These are phyloP conservation scores for Diplogasteroides magnus DNA, from an alignment of 1,140 invertebrate genomes.

Conservation along the genomic window DNA sequence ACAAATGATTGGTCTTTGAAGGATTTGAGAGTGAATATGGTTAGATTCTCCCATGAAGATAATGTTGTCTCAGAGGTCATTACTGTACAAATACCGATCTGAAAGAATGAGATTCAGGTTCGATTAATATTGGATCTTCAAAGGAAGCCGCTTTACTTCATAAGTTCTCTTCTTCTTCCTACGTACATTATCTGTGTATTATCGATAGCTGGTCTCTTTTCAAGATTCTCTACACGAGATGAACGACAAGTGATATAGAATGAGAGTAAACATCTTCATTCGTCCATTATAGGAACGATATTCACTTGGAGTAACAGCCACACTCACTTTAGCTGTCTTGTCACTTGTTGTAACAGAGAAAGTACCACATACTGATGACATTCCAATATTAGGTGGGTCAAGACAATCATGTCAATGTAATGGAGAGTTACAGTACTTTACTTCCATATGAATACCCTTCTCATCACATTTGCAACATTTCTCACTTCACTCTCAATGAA, in stretches of 20 bases:
- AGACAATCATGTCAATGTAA: not conserved
- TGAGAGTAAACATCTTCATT: not conserved
- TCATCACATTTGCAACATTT: constrained; percentile 34
- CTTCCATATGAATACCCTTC: constrained; percentile 36
- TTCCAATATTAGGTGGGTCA: constrained; percentile 32
- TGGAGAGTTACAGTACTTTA: constrained; percentile 30
- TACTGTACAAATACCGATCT: not conserved
- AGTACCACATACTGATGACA: constrained; percentile 34
- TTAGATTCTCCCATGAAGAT: not conserved
- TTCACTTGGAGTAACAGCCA: constrained; percentile 38
- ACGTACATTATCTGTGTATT: constrained; percentile 40
- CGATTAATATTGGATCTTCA: constrained; percentile 24
- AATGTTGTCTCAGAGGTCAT: not conserved
- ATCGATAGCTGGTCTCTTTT: constrained; percentile 36
- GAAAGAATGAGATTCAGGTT: constrained; percentile 3
- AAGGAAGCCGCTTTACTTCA: constrained; percentile 37
- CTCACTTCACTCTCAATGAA: constrained; percentile 29
- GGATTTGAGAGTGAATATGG: not conserved
- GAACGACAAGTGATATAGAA: constrained; percentile 32
- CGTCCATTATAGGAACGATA: constrained; percentile 31
- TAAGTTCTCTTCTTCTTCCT: constrained; percentile 33
- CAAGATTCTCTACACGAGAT: constrained; percentile 39
- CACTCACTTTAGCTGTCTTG: constrained; percentile 37
- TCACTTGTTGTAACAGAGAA: constrained; percentile 38
- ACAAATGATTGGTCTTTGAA: not conserved